Base-by-base conservation (phyloP, 2,113 vertebrate genomes). In the Nyctereutes procyonoides region DNA sequence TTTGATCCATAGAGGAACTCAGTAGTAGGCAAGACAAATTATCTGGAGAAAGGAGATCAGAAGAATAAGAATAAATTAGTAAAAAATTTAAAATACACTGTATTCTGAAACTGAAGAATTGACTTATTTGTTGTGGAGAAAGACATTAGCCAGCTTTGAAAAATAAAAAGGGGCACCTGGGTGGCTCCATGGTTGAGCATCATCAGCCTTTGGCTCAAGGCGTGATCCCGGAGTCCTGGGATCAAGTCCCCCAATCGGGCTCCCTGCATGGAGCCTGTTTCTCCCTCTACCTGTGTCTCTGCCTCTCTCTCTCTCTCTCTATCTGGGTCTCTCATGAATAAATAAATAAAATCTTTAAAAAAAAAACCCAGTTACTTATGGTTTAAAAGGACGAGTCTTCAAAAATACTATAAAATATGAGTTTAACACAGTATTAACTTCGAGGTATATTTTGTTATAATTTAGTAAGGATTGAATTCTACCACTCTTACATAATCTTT, bases 1-100 rank as follows among this genome's bases (percentile, higher is more conserved):
- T 99, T 97, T 99, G 99, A 98, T 99, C 99, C 99, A 99, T 98
- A 20, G 99, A 99, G 20, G 99, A 99, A 14, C 99, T 99, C 93
- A 99, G 98, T 16, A 99, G 98, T 91, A 99, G 97, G 62, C 99
- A 99, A 0, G 98, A 99, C 95, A 99, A 98, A 76, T 98, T 99
- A 20, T 99, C 99, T 99, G 96, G 71, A 92, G 38, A 93, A 97
- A 92, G 81, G 93, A 93, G 58, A 80, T 91, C 14, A 88, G 5
- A 84, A 1, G 32, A 67, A 48, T 81, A 82, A 91, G 69, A 83
- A 81, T 32, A 95, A 56, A 62, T 80, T 13, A 95, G 35, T 6
- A 56, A 92, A 82, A 69, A 65, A 51, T 28, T 88, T 71, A 30
- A 92, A 87, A 86, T 35, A 19, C 1, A 11, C 10, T 6, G 9